Evolutionary conservation across 2,113 vertebrate species (phyloP).

Genomic region (Beaufortia kweichowensis): DNA sequence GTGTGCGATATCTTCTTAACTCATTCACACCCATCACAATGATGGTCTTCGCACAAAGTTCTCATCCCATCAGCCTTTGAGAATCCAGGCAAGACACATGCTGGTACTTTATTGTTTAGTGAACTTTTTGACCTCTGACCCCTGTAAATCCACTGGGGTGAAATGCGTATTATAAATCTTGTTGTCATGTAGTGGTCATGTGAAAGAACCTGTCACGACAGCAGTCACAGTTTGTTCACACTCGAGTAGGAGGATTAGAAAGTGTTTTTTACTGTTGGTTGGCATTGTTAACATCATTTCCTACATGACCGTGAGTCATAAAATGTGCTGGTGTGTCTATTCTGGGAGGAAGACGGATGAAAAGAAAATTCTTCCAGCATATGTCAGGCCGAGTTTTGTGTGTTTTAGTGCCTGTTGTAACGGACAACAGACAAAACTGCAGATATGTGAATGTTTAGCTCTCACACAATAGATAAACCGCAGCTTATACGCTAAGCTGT

Average conservation of each 20-base stretch:
- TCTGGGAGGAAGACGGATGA: conserved; percentile 4
- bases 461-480: conserved; percentile 1
- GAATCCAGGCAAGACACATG: neutral
- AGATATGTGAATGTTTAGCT: conserved; percentile 9
- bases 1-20: neutral
- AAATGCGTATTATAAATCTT: conserved; percentile 3
- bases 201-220: neutral
- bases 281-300: conserved; percentile 30
- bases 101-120: neutral
- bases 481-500: conserved; percentile 31
- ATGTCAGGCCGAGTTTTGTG: neutral
- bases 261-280: conserved; percentile 24
- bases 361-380: neutral
- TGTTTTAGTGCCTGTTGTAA: neutral
- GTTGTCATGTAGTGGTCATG: neutral
- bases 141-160: neutral
- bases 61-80: neutral
- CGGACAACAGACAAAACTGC: conserved; percentile 17
- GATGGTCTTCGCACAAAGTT: neutral
- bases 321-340: conserved; percentile 17
- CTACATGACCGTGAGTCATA: neutral
- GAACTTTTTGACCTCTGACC: conserved; percentile 18
- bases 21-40: neutral
- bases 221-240: conserved; percentile 5
- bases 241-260: neutral